phyloP scores from a whole-genome alignment of 2,888 invertebrate species.

The Lepidonotus clava region DNA sequence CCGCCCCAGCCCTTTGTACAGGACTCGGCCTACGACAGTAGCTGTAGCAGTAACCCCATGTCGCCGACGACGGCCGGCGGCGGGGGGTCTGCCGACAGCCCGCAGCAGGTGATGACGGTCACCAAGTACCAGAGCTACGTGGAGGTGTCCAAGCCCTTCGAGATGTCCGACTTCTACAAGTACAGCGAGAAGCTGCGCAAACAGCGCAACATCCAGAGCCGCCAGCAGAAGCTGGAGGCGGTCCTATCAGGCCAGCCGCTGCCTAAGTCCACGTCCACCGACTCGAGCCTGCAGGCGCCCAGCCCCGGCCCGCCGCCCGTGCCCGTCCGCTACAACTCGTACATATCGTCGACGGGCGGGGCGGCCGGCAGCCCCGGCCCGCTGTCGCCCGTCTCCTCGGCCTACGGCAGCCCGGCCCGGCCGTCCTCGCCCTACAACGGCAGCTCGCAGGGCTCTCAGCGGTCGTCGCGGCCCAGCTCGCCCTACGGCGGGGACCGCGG shows the following conservation, averaged over 20 bases:
- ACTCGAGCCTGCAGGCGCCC: too few relatives aligned
- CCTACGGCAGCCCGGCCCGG: conserved; percentile 19
- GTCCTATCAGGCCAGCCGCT: conserved; percentile 43
- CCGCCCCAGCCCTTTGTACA: conserved; percentile 52
- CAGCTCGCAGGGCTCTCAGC: neutral
- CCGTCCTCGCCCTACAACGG: conserved; percentile 36
- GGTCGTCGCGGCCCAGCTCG: conserved; percentile 37
- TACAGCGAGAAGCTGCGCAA: conserved; percentile 96
- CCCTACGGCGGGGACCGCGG: neutral
- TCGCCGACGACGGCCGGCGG: neutral
- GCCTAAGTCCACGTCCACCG: neutral
- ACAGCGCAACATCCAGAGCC: conserved; percentile 73
- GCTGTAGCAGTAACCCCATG: conserved; percentile 19
- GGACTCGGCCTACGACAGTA: conserved; percentile 33
- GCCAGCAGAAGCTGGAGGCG: conserved; percentile 50
- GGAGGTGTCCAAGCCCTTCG: conserved; percentile 97
- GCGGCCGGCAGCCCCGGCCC: conserved; percentile 30
- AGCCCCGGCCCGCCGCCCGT: neutral
- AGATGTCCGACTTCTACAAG: conserved; percentile 98
- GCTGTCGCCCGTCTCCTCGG: neutral
- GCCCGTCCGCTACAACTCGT: conserved; percentile 28
- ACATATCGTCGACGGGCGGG: neutral
- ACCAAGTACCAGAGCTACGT: conserved; percentile 83
- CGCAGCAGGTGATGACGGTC: conserved; percentile 56
- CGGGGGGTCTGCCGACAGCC: too few relatives aligned